Conservation (phyloP, 2,888 invertebrate species). For the Halictus quadricinctus region DNA sequence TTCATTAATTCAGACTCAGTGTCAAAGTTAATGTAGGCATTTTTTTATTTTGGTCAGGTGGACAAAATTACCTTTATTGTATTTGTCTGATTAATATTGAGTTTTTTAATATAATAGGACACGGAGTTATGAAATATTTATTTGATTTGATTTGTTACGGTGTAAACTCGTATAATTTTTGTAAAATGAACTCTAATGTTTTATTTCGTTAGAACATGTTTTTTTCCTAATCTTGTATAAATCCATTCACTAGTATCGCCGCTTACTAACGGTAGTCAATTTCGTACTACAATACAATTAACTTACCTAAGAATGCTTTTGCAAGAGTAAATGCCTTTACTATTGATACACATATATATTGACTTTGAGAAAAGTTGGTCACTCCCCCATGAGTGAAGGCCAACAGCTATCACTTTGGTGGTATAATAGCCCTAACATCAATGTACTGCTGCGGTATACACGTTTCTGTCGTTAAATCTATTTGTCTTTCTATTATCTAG, state of each 20-base stretch:
- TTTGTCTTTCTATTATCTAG: constrained; percentile 9
- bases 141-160: no score
- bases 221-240: no score
- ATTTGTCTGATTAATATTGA: neutral
- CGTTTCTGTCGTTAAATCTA: constrained; percentile 22
- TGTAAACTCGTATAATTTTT: no score
- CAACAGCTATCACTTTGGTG: constrained; percentile 71
- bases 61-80: neutral
- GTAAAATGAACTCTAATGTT: neutral
- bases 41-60: neutral
- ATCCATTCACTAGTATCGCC: neutral
- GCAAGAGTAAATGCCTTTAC: constrained; percentile 56
- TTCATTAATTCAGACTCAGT: neutral
- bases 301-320: constrained; percentile 50
- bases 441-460: constrained; percentile 27
- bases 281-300: constrained; percentile 37
- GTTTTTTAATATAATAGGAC: neutral
- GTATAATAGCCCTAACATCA: constrained; percentile 64
- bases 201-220: neutral
- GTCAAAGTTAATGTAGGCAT: neutral
- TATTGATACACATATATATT: constrained; percentile 41
- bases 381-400: constrained; percentile 72
- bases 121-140: no score
- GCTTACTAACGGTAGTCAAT: neutral
- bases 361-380: constrained; percentile 65